These are phyloP conservation scores for Ptiloglossa arizonensis DNA, from an alignment of 1,140 invertebrate genomes.

Conservation along the genomic window DNA sequence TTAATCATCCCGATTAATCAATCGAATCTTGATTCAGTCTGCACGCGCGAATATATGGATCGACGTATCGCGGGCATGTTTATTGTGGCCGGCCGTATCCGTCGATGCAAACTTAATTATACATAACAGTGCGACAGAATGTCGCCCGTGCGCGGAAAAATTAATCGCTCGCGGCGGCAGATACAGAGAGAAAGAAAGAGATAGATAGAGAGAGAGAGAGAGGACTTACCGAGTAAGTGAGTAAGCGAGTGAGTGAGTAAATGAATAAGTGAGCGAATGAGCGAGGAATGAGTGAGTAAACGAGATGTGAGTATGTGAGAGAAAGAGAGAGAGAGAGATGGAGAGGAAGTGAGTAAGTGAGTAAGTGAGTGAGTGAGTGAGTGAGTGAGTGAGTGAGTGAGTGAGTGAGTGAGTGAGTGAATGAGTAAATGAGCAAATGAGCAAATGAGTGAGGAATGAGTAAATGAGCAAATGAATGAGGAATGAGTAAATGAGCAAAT, in stretches of 20 bases:
- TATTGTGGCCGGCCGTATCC: neutral
- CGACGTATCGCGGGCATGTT: conserved; percentile 13
- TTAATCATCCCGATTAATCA: conserved; percentile 36
- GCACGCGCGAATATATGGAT: conserved; percentile 1
- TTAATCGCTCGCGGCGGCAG: neutral
- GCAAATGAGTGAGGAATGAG: too few relatives aligned
- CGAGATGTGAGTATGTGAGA: neutral
- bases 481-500: too few relatives aligned
- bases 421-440: too few relatives aligned
- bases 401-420: too few relatives aligned
- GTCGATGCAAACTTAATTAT: conserved; percentile 30
- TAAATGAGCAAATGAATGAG: too few relatives aligned
- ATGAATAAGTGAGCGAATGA: too few relatives aligned
- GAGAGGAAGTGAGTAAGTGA: too few relatives aligned
- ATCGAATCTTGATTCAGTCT: conserved; percentile 35
- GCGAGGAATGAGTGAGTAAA: neutral
- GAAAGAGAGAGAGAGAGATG: neutral
- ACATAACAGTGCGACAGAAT: conserved; percentile 3
- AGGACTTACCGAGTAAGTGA: too few relatives aligned
- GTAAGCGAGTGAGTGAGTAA: too few relatives aligned
- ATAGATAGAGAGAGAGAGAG: too few relatives aligned
- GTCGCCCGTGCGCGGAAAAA: conserved; percentile 1
- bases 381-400: too few relatives aligned
- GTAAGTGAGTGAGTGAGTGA: too few relatives aligned
- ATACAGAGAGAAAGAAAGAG: neutral